These are phyloP conservation scores for Galeopsomyia nigrocyanea DNA, from an alignment of 2,888 invertebrate species.

Conservation along the genomic window DNA sequence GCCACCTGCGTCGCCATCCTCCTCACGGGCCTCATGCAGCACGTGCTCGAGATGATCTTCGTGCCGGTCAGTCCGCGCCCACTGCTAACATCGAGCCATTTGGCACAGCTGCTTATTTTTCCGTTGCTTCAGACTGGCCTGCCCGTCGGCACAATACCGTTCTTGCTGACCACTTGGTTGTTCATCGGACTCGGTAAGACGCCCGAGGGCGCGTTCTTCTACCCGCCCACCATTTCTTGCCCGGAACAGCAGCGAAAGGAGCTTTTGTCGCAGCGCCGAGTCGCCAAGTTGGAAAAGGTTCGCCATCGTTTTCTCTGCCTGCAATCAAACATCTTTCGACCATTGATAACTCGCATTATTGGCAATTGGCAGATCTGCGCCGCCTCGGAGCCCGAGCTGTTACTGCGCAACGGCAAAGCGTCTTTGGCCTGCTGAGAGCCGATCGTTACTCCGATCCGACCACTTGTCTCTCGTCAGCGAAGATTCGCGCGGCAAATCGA, in stretches of 20 bases:
- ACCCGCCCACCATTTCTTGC: constrained; percentile 58
- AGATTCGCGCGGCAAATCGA: too few species aligned
- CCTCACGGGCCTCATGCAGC: constrained; percentile 64
- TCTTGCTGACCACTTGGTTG: constrained; percentile 62
- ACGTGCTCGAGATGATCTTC: constrained; percentile 58
- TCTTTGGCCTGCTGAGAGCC: constrained; percentile 4
- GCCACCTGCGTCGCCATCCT: constrained; percentile 62
- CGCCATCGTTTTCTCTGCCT: not conserved
- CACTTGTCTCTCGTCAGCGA: too few species aligned
- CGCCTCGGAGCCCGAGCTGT: constrained; percentile 14
- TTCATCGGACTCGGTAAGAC: constrained; percentile 63
- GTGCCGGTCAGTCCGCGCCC: constrained; percentile 53
- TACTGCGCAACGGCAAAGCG: constrained; percentile 23
- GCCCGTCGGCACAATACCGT: constrained; percentile 64
- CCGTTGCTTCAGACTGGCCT: constrained; percentile 54
- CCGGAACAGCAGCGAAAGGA: constrained; percentile 64
- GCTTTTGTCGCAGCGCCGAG: constrained; percentile 49
- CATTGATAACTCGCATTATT: not conserved
- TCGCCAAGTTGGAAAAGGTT: constrained; percentile 31
- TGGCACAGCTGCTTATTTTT: not conserved
- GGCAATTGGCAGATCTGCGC: not conserved
- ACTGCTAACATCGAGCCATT: not conserved
- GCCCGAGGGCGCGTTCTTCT: constrained; percentile 52
- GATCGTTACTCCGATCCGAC: too few species aligned
- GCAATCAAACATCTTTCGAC: not conserved